Evolutionary conservation across 2,113 vertebrate species (phyloP).

Genomic region (Steatornis caripensis): DNA sequence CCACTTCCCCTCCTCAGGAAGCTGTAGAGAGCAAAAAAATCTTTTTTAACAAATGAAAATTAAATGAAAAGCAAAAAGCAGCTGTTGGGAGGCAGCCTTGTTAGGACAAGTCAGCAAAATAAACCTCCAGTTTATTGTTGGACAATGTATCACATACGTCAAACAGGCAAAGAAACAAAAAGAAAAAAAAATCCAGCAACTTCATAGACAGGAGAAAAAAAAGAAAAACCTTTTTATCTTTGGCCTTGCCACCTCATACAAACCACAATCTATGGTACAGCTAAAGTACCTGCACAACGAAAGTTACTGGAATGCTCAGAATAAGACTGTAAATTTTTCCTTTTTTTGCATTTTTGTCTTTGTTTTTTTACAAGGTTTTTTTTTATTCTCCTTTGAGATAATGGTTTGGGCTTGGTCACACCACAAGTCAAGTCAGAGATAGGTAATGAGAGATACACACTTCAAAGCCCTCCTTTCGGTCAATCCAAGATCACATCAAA

Average conservation of each 20-base stretch:
- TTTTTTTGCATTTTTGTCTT: constrained; percentile 70
- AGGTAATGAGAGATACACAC: constrained; percentile 75
- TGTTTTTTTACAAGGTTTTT: constrained; percentile 66
- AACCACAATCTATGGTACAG: constrained; percentile 75
- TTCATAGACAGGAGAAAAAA: too few relatives aligned
- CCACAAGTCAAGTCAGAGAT: constrained; percentile 86
- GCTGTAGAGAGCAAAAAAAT: not conserved
- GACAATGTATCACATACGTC: too few relatives aligned
- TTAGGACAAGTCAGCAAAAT: not conserved
- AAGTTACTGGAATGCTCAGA: constrained; percentile 90
- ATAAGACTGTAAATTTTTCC: constrained; percentile 65
- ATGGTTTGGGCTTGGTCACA: constrained; percentile 85
- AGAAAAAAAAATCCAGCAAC: too few relatives aligned
- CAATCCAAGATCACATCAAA: constrained; percentile 85
- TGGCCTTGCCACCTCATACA: constrained; percentile 73
- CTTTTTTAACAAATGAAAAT: not conserved
- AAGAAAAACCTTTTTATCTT: constrained; percentile 17
- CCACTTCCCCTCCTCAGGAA: not conserved
- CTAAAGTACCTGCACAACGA: constrained; percentile 77
- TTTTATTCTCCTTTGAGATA: constrained; percentile 75
- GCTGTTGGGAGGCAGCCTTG: constrained; percentile 38
- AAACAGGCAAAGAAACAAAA: too few relatives aligned
- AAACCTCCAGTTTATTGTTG: too few relatives aligned
- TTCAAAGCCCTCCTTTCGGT: constrained; percentile 87
- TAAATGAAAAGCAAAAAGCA: constrained; percentile 7